These are phyloP conservation scores for Ophion ventricosus DNA, from an alignment of 2,888 invertebrate genomes.

Conservation along the genomic window DNA sequence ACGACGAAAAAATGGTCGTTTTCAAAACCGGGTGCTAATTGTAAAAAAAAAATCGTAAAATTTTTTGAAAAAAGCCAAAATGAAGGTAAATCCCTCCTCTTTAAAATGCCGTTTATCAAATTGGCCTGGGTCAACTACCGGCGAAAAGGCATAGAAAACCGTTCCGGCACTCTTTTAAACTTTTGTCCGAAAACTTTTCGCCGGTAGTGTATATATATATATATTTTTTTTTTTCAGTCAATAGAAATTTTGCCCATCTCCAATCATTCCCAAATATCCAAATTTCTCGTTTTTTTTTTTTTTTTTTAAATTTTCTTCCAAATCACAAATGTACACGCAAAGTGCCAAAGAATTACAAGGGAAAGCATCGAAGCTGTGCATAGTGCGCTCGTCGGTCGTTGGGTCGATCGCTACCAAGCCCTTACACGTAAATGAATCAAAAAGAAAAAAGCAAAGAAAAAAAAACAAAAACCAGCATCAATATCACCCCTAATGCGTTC, in stretches of 20 bases:
- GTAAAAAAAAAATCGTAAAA: no score
- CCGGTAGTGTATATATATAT: neutral
- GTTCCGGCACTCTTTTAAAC: no score
- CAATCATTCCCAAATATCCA: neutral
- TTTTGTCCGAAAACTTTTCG: no score
- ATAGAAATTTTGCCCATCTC: neutral
- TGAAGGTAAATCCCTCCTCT: no score
- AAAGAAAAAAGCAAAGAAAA: constrained; percentile 39
- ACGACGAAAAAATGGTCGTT: no score
- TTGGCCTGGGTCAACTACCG: no score
- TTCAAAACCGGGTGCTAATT: no score
- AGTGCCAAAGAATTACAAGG: constrained; percentile 59
- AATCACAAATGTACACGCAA: constrained; percentile 52
- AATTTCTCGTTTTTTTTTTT: neutral
- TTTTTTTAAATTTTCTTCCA: constrained; percentile 1
- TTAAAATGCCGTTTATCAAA: no score
- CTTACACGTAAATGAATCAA: constrained; percentile 53
- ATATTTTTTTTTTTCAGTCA: neutral
- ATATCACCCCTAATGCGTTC: constrained; percentile 59
- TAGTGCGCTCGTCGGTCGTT: constrained; percentile 71
- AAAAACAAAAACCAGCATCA: constrained; percentile 40
- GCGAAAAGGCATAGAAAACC: no score
- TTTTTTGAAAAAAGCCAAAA: no score
- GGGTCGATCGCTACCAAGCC: constrained; percentile 62
- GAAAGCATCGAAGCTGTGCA: constrained; percentile 67